phyloP scores from a whole-genome alignment of 2,888 invertebrate species.

The Caenorhabditis auriculariae region DNA sequence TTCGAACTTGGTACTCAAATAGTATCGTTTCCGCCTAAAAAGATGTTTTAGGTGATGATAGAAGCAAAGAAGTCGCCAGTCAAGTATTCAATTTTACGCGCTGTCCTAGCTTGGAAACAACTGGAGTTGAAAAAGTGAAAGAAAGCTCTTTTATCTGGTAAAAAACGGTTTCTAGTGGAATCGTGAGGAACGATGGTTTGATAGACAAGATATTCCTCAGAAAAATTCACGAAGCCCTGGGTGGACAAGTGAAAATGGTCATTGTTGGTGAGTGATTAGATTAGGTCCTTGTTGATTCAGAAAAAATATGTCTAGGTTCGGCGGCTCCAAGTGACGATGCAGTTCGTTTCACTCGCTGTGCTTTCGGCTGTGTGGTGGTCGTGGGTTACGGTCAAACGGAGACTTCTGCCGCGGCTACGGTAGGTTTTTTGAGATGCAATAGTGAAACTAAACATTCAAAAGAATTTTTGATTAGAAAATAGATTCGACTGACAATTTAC shows the following conservation, averaged over 20 bases:
- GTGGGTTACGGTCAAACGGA: constrained; percentile 31
- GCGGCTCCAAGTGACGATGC: constrained; percentile 13
- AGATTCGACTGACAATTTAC: too few relatives aligned
- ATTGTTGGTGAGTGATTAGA: constrained; percentile 24
- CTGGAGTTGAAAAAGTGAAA: too few relatives aligned
- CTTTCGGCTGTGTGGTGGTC: constrained; percentile 18
- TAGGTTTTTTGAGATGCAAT: not conserved
- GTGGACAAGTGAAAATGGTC: constrained; percentile 8
- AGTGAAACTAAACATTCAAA: constrained; percentile 8
- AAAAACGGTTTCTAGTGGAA: not conserved
- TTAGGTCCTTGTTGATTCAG: too few relatives aligned
- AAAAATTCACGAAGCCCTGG: constrained; percentile 19
- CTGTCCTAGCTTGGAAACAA: too few relatives aligned
- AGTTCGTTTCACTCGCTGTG: constrained; percentile 16
- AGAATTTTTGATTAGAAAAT: too few relatives aligned
- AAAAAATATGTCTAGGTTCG: too few relatives aligned
- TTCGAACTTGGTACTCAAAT: too few relatives aligned
- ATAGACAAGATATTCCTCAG: constrained; percentile 20
- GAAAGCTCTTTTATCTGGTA: not conserved
- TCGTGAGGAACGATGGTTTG: constrained; percentile 14
- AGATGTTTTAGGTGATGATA: too few relatives aligned
- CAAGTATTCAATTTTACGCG: too few relatives aligned
- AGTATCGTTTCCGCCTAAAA: too few relatives aligned
- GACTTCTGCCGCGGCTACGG: constrained; percentile 15
- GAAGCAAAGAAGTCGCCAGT: too few relatives aligned